These are phyloP conservation scores for Pelvicachromis taeniatus DNA, from an alignment of 2,113 vertebrate genomes.

Conservation along the genomic window DNA sequence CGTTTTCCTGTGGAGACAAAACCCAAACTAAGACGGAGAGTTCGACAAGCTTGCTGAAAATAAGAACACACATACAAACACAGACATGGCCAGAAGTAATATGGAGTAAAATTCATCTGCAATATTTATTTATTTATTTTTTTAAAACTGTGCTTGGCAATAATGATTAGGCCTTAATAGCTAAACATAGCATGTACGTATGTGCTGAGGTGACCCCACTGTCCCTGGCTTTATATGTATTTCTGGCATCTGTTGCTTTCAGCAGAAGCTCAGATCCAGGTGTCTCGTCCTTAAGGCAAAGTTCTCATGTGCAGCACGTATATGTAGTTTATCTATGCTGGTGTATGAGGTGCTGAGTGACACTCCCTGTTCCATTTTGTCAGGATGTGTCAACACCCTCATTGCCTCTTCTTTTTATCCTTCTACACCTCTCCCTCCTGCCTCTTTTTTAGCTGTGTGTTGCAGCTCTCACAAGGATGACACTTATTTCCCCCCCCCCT, in stretches of 20 bases:
- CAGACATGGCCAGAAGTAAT: neutral
- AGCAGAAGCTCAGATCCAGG: conserved; percentile 53
- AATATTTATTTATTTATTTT: neutral
- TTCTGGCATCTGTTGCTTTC: conserved; percentile 53
- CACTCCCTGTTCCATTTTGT: conserved; percentile 51
- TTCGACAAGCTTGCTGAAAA: neutral
- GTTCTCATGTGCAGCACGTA: neutral
- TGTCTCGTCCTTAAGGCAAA: conserved; percentile 16
- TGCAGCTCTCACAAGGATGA: neutral
- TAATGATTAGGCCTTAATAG: neutral
- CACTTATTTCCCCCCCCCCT: accelerated
- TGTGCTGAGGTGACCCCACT: conserved; percentile 1
- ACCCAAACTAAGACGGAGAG: neutral
- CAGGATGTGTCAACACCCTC: conserved; percentile 56
- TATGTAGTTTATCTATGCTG: neutral
- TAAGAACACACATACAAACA: neutral
- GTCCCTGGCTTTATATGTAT: conserved; percentile 52
- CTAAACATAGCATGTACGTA: neutral
- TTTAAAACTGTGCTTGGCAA: conserved; percentile 16
- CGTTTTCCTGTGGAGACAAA: neutral
- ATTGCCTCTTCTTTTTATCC: conserved; percentile 18
- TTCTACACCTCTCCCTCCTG: neutral
- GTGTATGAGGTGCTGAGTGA: conserved; percentile 57
- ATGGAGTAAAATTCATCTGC: conserved; percentile 9
- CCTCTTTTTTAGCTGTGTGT: neutral